phyloP scores from a whole-genome alignment of 2,888 invertebrate genomes.

The Cheilosia pagana region DNA sequence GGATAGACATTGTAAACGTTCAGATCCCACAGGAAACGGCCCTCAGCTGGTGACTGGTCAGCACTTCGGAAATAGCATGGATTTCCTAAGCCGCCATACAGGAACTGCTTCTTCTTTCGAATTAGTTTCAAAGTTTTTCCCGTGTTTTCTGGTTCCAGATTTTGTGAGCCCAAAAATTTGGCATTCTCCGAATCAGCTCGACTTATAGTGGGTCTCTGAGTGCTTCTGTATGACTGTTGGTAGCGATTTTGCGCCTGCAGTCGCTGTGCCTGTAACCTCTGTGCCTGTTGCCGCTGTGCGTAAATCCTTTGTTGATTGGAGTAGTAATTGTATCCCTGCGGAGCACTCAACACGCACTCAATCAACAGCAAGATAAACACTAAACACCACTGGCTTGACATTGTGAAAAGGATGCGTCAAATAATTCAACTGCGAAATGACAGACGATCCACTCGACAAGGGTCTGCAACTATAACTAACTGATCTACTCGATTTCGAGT shows the following conservation, averaged over 20 bases:
- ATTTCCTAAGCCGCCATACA: slow-evolving; percentile 23
- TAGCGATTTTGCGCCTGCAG: slow-evolving; percentile 56
- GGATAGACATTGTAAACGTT: slow-evolving; percentile 81
- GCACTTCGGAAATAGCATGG: slow-evolving; percentile 62
- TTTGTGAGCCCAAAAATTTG: slow-evolving; percentile 80
- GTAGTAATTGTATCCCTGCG: slow-evolving; percentile 64
- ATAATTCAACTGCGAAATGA: neutral
- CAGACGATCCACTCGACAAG: slow-evolving; percentile 40
- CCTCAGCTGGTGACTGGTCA: slow-evolving; percentile 77
- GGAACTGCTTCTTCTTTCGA: slow-evolving; percentile 57
- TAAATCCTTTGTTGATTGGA: slow-evolving; percentile 54
- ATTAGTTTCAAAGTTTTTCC: slow-evolving; percentile 56
- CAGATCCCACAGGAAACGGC: slow-evolving; percentile 81
- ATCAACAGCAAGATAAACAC: slow-evolving; percentile 41
- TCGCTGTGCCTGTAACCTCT: slow-evolving; percentile 51
- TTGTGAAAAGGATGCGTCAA: neutral
- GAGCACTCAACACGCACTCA: slow-evolving; percentile 51
- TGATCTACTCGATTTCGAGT: neutral
- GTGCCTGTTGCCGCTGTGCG: slow-evolving; percentile 56
- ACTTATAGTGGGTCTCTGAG: slow-evolving; percentile 48
- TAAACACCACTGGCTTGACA: slow-evolving; percentile 19
- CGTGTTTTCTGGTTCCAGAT: slow-evolving; percentile 78
- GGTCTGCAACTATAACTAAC: slow-evolving; percentile 52
- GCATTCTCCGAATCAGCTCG: slow-evolving; percentile 79
- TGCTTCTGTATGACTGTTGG: slow-evolving; percentile 25